phyloP scores from a whole-genome alignment of 2,797 vertebrate genomes.

The Adrianichthys oophorus region DNA sequence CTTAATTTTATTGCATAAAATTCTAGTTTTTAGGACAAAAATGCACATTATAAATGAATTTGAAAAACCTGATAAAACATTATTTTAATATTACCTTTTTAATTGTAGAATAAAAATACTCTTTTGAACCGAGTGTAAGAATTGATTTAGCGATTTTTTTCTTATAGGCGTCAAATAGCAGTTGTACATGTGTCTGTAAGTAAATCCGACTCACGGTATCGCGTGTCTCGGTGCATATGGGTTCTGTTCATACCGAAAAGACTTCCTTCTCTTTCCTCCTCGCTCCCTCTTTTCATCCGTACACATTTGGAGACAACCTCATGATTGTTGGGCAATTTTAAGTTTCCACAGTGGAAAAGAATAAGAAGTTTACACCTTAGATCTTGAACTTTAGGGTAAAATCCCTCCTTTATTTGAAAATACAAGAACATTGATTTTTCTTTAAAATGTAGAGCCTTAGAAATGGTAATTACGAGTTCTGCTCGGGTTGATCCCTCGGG shows the following conservation, averaged over 20 bases:
- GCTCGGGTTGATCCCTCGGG: constrained; percentile 47
- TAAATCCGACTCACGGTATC: constrained; percentile 37
- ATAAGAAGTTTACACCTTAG: too few relatives aligned
- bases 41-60: background rate
- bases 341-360: background rate
- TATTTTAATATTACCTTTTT: background rate
- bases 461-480: constrained; percentile 49
- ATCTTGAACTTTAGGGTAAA: constrained; percentile 6
- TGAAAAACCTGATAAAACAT: background rate
- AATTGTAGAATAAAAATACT: background rate
- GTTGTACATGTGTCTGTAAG: constrained; percentile 6
- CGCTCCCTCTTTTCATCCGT: constrained; percentile 9
- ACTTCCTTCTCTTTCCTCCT: constrained; percentile 34
- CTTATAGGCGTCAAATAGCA: constrained; percentile 1
- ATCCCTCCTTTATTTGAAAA: too few relatives aligned
- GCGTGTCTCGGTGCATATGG: constrained; percentile 56
- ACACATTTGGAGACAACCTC: constrained; percentile 26
- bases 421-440: background rate
- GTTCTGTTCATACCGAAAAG: constrained; percentile 60
- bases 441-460: constrained; percentile 58
- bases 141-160: constrained; percentile 1
- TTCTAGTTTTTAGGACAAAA: too few relatives aligned
- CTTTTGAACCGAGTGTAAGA: background rate
- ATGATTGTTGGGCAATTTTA: constrained; percentile 3
- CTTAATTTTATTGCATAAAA: too few relatives aligned